Percentiles rank a stretch among this genome's conserved stretches.
Evolutionary conservation across 2,113 vertebrate genomes (phyloP).

Genomic region (Rhabdomys dilectus): DNA sequence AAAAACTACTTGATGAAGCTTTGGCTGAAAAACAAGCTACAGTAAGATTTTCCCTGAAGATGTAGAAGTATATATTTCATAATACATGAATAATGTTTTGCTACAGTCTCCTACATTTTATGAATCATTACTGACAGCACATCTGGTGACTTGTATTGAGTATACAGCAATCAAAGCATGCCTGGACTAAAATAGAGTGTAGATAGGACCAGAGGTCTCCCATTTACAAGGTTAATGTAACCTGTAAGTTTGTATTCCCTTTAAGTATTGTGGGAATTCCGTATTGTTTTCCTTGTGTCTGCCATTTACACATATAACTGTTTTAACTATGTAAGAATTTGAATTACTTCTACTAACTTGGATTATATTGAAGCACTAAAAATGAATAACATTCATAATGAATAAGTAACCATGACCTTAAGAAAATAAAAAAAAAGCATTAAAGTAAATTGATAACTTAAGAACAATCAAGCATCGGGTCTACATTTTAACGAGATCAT

Average conservation of each 20-base stretch:
- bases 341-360: constrained; percentile 48
- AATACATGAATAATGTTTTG: neutral
- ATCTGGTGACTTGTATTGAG: neutral
- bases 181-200: neutral
- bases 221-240: neutral
- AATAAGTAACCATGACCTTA: constrained; percentile 14
- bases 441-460: constrained; percentile 12
- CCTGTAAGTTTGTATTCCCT: neutral
- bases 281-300: neutral
- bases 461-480: neutral
- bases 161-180: neutral
- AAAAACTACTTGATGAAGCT: neutral
- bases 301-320: neutral
- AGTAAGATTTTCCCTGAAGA: neutral
- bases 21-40: neutral
- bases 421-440: constrained; percentile 41
- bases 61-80: neutral
- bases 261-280: neutral
- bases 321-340: constrained; percentile 30
- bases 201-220: neutral
- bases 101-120: neutral
- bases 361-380: neutral
- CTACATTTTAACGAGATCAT: constrained; percentile 31
- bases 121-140: neutral
- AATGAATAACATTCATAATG: neutral